phyloP scores from a whole-genome alignment of 1,140 invertebrate genomes.

The Solenopsis invicta region DNA sequence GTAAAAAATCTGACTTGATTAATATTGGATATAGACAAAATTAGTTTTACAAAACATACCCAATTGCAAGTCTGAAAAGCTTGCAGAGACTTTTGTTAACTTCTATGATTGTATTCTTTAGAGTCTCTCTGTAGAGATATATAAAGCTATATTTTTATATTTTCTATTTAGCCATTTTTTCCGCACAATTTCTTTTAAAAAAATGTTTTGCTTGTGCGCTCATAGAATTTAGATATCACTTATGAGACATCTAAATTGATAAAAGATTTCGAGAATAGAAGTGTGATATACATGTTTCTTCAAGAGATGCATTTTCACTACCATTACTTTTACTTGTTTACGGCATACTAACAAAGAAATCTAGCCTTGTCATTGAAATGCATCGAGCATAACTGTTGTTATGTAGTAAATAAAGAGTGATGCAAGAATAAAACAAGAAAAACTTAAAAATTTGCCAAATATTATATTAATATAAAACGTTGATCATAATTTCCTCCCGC shows the following conservation, averaged over 20 bases:
- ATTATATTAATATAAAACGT: slow-evolving; percentile 70
- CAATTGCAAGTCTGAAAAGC: slow-evolving; percentile 40
- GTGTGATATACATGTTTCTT: slow-evolving; percentile 44
- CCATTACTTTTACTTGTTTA: slow-evolving; percentile 46
- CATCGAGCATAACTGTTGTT: slow-evolving; percentile 60
- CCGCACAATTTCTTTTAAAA: not conserved
- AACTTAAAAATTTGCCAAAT: slow-evolving; percentile 63
- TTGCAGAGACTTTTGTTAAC: slow-evolving; percentile 35
- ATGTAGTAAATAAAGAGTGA: slow-evolving; percentile 54
- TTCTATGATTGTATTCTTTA: slow-evolving; percentile 59
- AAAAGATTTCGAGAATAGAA: slow-evolving; percentile 58
- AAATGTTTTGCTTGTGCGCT: slow-evolving; percentile 71
- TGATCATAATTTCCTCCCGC: slow-evolving; percentile 59
- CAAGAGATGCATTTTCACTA: slow-evolving; percentile 61
- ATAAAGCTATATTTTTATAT: slow-evolving; percentile 42
- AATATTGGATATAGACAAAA: slow-evolving; percentile 50
- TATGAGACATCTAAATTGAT: not conserved
- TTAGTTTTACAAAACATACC: slow-evolving; percentile 47
- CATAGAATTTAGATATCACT: slow-evolving; percentile 43
- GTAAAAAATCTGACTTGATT: slow-evolving; percentile 52
- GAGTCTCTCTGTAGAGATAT: slow-evolving; percentile 46
- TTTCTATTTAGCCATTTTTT: slow-evolving; percentile 37
- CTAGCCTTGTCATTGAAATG: slow-evolving; percentile 66
- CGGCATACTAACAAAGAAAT: slow-evolving; percentile 54
- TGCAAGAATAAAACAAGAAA: slow-evolving; percentile 65